Evolutionary conservation across 2,797 vertebrate species (phyloP), one percentile per base, ranked within the genome.

Genomic region (Smutsia temminckii): DNA sequence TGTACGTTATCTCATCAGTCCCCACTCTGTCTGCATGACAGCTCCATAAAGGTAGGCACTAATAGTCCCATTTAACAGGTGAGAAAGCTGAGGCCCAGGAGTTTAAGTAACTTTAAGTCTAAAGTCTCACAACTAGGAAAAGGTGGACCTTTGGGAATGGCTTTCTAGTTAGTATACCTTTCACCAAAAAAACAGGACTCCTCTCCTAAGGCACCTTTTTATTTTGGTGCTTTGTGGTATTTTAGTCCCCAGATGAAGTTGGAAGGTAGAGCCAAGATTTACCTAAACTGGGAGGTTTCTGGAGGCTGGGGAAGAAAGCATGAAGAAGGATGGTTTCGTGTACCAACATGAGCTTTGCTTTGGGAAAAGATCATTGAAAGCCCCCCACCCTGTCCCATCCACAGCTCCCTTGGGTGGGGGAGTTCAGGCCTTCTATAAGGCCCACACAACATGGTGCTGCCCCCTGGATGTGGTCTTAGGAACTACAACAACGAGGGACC

Each of bases 1-100:
- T 32, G 34, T 4, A 3, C 2, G 0, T 34, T 32, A 5, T 5
- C 46, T 64, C 2, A 1, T 16, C 77, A 3, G 27, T 8, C 8
- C 51, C 84, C 59, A 8, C 63, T 81, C 20, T 40, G 53, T 27
- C 46, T 42, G 14, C 83, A 42, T 1, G 27, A 25, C n/a, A n/a
- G 0, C 23, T 37, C 57, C 1, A 0, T 20, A 46, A 61, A 32
- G 23, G 12, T 17, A 14, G 42, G 42, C n/a, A 1, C 40, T n/a
- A 13, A 13, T 5, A 27, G 27, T 79, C 10, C 68, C 34, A 27
- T 49, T 92, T 51, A 53, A 42, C 29, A 59, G 57, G 25, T 46
- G 34, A 75, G 34, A 64, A 32, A 27, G 9, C 68, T 64, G 81
- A 78, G 63, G 37, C 34, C 23, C 66, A 17, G 68, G 46, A 40